Evolutionary conservation across 2,888 invertebrate species (phyloP).

Genomic region (Apoda limacodes): DNA sequence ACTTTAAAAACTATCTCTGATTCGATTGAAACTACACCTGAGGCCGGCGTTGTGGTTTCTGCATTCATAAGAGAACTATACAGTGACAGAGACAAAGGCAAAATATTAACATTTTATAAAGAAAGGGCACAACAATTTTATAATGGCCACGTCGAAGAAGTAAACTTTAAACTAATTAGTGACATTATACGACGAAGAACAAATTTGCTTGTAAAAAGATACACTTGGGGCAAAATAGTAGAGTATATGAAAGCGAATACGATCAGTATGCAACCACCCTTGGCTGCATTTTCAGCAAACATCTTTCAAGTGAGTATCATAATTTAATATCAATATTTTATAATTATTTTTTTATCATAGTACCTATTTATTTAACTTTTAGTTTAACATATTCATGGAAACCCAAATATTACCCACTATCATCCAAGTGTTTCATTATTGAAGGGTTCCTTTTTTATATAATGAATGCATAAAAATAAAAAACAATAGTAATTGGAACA

Average conservation of each 20-base stretch:
- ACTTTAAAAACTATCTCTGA: constrained; percentile 89
- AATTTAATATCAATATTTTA: background rate
- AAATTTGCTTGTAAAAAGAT: constrained; percentile 82
- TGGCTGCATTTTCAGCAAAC: constrained; percentile 85
- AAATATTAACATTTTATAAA: constrained; percentile 87
- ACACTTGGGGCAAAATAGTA: constrained; percentile 80
- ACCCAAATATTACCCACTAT: background rate
- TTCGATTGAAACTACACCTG: constrained; percentile 75
- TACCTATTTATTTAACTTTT: constrained; percentile 4
- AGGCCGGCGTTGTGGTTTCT: constrained; percentile 81
- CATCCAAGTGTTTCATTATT: too few relatives aligned
- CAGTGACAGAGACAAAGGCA: constrained; percentile 83
- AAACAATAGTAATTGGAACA: too few relatives aligned
- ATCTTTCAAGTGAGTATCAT: constrained; percentile 75
- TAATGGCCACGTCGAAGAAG: constrained; percentile 87
- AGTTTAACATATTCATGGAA: background rate
- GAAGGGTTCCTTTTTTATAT: too few relatives aligned
- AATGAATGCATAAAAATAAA: too few relatives aligned
- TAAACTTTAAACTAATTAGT: constrained; percentile 84
- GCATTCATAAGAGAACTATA: constrained; percentile 87
- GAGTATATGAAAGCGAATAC: constrained; percentile 82
- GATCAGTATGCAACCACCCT: constrained; percentile 78
- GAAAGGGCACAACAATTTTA: constrained; percentile 90
- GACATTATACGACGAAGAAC: constrained; percentile 85
- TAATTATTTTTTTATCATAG: constrained; percentile 1